Percentiles rank a stretch among this genome's conserved stretches.
These are phyloP conservation scores for Allacma fusca DNA, from an alignment of 2,888 invertebrate genomes.

Conservation along the genomic window DNA sequence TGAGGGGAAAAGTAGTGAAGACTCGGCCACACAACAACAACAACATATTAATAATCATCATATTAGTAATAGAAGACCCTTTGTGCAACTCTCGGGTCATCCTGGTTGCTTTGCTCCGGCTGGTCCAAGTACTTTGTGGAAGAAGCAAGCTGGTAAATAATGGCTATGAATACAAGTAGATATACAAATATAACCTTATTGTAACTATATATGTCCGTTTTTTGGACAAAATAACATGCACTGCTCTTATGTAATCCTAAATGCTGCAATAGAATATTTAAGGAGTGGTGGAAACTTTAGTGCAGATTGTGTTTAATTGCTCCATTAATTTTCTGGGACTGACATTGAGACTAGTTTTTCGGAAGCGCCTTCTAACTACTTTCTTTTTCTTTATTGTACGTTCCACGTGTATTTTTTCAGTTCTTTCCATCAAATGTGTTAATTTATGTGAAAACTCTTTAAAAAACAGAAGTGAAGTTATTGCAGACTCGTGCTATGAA, in stretches of 20 bases:
- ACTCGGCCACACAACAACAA: neutral
- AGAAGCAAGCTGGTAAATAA: conserved; percentile 73
- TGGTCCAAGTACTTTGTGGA: conserved; percentile 92
- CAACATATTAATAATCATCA: neutral
- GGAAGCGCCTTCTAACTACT: neutral
- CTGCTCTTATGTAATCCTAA: no score
- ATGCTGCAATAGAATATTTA: no score
- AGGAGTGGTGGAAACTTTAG: no score
- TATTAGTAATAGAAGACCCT: conserved; percentile 43
- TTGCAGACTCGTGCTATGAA: no score
- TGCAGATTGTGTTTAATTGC: no score
- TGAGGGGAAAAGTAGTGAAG: neutral
- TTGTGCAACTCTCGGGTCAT: conserved; percentile 87
- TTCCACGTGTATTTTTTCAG: conserved; percentile 37
- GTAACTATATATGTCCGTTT: no score
- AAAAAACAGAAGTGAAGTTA: no score
- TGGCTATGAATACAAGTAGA: neutral
- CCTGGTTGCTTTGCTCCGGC: conserved; percentile 92
- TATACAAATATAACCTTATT: no score
- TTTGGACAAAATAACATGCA: no score
- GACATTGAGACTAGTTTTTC: no score
- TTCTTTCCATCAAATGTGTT: neutral
- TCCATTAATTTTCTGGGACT: no score
- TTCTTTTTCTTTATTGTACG: neutral
- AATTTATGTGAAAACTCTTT: no score